Conservation (phyloP, 2,113 vertebrate genomes). For the Phainopepla nitens region DNA sequence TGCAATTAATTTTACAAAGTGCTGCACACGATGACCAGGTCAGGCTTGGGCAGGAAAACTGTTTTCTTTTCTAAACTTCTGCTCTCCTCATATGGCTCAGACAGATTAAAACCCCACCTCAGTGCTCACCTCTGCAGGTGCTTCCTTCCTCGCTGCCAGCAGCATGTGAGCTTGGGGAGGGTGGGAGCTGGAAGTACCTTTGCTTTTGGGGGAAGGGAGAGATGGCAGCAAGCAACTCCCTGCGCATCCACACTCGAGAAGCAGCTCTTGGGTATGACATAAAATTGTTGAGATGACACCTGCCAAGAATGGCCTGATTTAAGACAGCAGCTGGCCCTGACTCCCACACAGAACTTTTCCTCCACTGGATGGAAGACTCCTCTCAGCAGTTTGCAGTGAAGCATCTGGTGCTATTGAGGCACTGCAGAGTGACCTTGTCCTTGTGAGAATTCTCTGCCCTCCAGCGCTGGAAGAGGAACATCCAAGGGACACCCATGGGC, state of each 20-base stretch:
- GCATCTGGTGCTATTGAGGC: neutral
- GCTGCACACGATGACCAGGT: neutral
- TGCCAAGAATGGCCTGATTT: neutral
- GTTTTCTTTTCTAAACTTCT: neutral
- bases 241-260: neutral
- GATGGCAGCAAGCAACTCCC: neutral
- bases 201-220: neutral
- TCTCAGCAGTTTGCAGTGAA: neutral
- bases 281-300: neutral
- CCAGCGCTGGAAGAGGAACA: neutral
- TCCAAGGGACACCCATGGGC: neutral
- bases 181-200: neutral
- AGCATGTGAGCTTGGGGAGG: accelerated
- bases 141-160: neutral
- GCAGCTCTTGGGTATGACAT: neutral
- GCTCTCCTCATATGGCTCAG: neutral
- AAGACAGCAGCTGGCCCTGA: neutral
- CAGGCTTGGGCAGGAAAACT: neutral
- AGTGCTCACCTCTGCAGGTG: conserved; percentile 3
- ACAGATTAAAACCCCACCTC: neutral
- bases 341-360: neutral
- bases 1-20: conserved; percentile 4
- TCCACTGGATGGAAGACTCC: neutral
- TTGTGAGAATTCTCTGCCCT: neutral
- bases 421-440: neutral